phyloP scores from a whole-genome alignment of 2,888 invertebrate genomes.

The Scaptomyza parva region DNA sequence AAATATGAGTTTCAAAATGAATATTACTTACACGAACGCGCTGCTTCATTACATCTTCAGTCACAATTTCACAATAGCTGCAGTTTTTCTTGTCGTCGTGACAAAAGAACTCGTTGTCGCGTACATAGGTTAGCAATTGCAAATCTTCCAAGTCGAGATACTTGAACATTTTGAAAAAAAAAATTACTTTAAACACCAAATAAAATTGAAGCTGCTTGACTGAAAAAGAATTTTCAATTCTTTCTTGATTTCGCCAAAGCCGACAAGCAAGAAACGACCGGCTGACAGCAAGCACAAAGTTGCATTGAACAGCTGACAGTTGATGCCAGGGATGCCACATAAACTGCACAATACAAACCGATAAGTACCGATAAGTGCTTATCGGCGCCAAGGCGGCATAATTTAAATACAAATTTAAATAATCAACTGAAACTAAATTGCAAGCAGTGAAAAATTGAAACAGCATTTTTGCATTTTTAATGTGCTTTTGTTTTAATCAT shows the following conservation, averaged over 20 bases:
- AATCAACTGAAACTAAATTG: neutral
- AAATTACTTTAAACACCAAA: neutral
- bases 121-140: conserved; percentile 11
- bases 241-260: neutral
- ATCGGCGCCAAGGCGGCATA: neutral
- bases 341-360: no score
- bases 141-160: conserved; percentile 6
- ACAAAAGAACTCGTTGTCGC: conserved; percentile 16
- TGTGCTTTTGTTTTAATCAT: conserved; percentile 53
- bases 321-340: conserved; percentile 3
- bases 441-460: conserved; percentile 5
- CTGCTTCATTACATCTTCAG: conserved; percentile 12
- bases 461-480: conserved; percentile 11
- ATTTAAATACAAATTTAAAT: conserved; percentile 2
- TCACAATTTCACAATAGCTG: conserved; percentile 56
- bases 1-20: neutral
- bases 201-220: neutral
- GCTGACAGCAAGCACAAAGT: neutral
- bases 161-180: no score
- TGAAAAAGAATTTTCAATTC: neutral
- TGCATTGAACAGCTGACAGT: conserved; percentile 20
- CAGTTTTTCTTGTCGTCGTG: conserved; percentile 17
- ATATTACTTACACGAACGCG: conserved; percentile 47
- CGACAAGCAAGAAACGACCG: neutral
- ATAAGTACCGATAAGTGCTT: no score